Percentiles rank a stretch among this genome's conserved stretches.
phyloP scores from a whole-genome alignment of 92 coral and sea anemone genomes.

The Zoanthus gigantus region DNA sequence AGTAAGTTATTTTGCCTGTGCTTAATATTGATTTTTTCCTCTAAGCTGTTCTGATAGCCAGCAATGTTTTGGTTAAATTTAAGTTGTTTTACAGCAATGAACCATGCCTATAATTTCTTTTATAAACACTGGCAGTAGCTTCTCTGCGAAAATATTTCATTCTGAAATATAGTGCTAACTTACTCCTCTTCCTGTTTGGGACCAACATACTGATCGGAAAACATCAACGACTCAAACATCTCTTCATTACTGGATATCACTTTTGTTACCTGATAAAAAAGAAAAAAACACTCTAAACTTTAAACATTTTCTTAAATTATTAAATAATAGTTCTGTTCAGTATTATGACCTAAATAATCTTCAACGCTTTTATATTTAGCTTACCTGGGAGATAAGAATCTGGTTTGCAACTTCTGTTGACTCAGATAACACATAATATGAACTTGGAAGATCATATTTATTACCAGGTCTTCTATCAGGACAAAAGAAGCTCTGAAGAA shows the following conservation, averaged over 20 bases:
- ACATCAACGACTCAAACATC: constrained; percentile 90
- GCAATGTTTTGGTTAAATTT: too few species aligned
- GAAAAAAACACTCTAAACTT: neutral
- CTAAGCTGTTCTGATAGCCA: too few species aligned
- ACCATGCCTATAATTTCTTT: too few species aligned
- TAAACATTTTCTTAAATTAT: too few species aligned
- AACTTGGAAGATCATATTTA: constrained; percentile 87
- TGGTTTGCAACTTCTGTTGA: constrained; percentile 82
- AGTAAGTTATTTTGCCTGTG: too few species aligned
- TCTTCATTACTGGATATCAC: constrained; percentile 82
- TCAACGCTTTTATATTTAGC: neutral
- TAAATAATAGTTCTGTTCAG: too few species aligned
- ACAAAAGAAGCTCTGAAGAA: constrained; percentile 89
- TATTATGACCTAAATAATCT: neutral
- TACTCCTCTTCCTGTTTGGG: constrained; percentile 97
- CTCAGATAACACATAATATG: constrained; percentile 81
- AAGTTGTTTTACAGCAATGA: too few species aligned
- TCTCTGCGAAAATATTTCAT: neutral
- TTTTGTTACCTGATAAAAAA: constrained; percentile 71
- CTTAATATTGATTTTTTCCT: too few species aligned
- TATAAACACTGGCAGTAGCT: too few species aligned
- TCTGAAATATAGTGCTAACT: constrained; percentile 40
- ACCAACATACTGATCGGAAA: constrained; percentile 99
- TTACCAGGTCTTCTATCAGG: constrained; percentile 92
- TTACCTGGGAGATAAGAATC: constrained; percentile 85